Conservation (phyloP, 2,888 invertebrate species). For the Morinoia aosen region DNA sequence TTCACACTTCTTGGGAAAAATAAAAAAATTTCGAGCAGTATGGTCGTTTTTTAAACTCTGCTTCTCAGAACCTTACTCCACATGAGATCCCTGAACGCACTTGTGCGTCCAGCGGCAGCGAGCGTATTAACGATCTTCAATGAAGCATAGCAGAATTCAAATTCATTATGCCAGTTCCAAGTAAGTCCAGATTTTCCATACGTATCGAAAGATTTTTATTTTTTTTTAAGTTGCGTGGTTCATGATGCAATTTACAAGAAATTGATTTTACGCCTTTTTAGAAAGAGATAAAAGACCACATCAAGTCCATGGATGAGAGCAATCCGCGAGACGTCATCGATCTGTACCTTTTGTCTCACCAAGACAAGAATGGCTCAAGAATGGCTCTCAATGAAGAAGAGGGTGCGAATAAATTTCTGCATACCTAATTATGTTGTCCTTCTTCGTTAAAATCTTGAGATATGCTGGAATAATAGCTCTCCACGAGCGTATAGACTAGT, state of each 20-base stretch:
- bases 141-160: neutral
- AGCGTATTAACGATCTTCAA: neutral
- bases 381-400: neutral
- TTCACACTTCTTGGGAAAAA: no score
- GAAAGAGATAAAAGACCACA: neutral
- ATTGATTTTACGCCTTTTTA: neutral
- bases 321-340: neutral
- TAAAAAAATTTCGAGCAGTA: no score
- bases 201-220: neutral
- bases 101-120: no score
- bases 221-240: neutral
- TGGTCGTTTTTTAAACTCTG: no score
- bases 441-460: no score
- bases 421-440: no score
- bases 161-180: neutral
- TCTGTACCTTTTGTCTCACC: neutral
- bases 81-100: no score
- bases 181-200: neutral
- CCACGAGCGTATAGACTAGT: no score
- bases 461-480: no score
- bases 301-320: neutral
- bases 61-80: no score
- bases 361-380: neutral
- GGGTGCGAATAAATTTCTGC: neutral
- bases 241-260: neutral